These are phyloP conservation scores for Pachycephus smyrnensis DNA, from an alignment of 2,888 invertebrate species.

Conservation along the genomic window DNA sequence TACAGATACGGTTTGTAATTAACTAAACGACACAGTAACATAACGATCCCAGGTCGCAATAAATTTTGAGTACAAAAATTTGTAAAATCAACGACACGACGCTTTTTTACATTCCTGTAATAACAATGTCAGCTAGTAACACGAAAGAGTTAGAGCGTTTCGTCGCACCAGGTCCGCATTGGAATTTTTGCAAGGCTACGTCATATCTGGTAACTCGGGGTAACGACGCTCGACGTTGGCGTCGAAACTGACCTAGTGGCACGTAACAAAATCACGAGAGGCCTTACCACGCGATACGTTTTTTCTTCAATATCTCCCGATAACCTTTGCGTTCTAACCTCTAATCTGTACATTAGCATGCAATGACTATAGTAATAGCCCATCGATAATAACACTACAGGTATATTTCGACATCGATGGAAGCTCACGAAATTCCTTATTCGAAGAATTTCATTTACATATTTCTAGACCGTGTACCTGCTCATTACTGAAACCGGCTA, in stretches of 20 bases:
- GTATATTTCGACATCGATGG: too few species aligned
- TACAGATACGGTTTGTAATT: constrained; percentile 10
- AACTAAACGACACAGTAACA: constrained; percentile 17
- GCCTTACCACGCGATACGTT: constrained; percentile 1
- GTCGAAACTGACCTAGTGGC: neutral
- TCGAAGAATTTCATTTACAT: too few species aligned
- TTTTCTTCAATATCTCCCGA: too few species aligned
- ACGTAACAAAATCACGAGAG: too few species aligned
- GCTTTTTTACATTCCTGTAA: neutral
- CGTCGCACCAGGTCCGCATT: neutral
- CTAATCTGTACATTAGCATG: too few species aligned
- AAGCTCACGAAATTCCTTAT: too few species aligned
- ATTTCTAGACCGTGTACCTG: too few species aligned
- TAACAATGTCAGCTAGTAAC: neutral
- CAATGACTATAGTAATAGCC: too few species aligned
- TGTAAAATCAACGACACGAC: neutral
- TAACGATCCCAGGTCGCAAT: neutral
- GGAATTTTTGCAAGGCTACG: constrained; percentile 7
- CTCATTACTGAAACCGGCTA: too few species aligned
- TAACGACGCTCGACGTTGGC: constrained; percentile 6
- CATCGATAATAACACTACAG: too few species aligned
- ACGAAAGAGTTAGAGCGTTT: too few species aligned
- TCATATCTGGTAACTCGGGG: neutral
- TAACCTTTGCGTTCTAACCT: too few species aligned
- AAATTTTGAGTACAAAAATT: neutral